Conservation (phyloP, 1,140 invertebrate species). For the Aricia agestis region DNA sequence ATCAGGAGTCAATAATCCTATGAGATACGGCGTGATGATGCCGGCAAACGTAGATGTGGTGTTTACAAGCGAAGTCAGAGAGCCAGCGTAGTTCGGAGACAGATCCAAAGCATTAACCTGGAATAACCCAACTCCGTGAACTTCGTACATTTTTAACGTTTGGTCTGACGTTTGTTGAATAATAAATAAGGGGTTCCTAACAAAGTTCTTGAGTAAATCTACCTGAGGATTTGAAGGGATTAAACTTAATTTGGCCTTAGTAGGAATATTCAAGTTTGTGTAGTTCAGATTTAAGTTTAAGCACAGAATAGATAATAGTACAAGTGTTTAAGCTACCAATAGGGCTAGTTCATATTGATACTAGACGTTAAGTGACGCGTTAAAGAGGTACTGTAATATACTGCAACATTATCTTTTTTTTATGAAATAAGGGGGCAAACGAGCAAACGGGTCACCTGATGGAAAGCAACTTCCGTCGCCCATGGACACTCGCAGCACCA, state of each 20-base stretch:
- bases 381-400: too few species aligned
- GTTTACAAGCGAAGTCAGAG: conserved; percentile 89
- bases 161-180: conserved; percentile 3
- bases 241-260: neutral
- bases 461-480: too few species aligned
- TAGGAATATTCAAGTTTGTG: neutral
- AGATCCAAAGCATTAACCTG: conserved; percentile 88
- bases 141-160: conserved; percentile 8
- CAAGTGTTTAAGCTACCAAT: neutral
- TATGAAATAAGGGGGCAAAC: too few species aligned
- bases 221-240: neutral
- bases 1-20: conserved; percentile 84
- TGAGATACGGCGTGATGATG: conserved; percentile 84
- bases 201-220: neutral
- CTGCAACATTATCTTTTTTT: too few species aligned
- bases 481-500: too few species aligned
- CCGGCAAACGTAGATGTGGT: conserved; percentile 88
- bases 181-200: neutral
- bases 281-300: neutral
- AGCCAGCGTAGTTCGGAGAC: conserved; percentile 88
- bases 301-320: too few species aligned
- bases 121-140: conserved; percentile 31
- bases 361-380: too few species aligned
- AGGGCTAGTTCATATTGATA: too few species aligned
- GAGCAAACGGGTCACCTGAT: too few species aligned